Percentiles rank a stretch among this genome's conserved stretches.
These are phyloP conservation scores for Achatina immaculata DNA, from an alignment of 1,140 invertebrate genomes.

Conservation along the genomic window DNA sequence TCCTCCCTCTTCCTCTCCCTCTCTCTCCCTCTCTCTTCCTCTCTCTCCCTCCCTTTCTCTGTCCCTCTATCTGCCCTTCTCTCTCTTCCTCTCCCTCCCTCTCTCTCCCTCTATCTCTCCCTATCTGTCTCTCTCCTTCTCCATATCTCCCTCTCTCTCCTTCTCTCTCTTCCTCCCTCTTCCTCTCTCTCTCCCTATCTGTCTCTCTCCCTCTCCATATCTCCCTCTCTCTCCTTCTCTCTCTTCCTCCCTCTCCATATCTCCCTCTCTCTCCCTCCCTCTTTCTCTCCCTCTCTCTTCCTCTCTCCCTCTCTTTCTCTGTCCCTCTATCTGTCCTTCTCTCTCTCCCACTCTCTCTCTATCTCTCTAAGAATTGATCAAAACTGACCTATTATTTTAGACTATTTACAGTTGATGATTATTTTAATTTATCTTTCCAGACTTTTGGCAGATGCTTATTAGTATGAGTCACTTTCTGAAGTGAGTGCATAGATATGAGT, in stretches of 20 bases:
- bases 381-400: too few species aligned
- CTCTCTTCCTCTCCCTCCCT: neutral
- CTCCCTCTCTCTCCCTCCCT: too few species aligned
- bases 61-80: neutral
- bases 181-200: slow-evolving; percentile 15
- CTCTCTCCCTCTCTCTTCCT: neutral
- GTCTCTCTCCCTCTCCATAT: slow-evolving; percentile 14
- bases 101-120: neutral
- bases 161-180: neutral
- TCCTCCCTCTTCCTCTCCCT: neutral
- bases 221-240: too few species aligned
- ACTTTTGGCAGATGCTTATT: too few species aligned
- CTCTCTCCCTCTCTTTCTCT: neutral
- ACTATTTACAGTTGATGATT: too few species aligned
- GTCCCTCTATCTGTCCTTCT: neutral
- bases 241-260: too few species aligned
- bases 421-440: too few species aligned
- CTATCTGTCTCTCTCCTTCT: neutral
- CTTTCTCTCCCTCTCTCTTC: neutral
- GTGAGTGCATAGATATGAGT: too few species aligned
- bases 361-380: too few species aligned
- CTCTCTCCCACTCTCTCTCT: neutral
- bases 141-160: neutral
- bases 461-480: too few species aligned
- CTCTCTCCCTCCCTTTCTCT: neutral